These are phyloP conservation scores for Montipora capricornis DNA, from an alignment of 64 coral and sea anemone genomes.

Conservation along the genomic window DNA sequence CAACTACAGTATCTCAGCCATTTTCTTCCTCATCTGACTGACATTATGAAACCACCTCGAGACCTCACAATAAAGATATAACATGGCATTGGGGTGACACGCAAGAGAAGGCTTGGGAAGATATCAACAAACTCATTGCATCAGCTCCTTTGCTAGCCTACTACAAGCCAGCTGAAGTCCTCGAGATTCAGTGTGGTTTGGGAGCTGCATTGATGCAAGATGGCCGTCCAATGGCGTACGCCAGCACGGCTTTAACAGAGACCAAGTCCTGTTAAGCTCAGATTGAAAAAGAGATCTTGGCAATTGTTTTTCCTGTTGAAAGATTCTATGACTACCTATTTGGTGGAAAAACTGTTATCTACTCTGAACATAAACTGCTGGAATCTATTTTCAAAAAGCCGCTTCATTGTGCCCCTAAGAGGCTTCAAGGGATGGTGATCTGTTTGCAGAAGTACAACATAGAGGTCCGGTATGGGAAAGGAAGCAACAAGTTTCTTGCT, in stretches of 20 bases:
- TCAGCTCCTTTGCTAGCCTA: neutral
- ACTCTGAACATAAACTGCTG: neutral
- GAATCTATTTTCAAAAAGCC: neutral
- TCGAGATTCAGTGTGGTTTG: slow-evolving; percentile 10
- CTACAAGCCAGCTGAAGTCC: neutral
- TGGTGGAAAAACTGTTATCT: neutral
- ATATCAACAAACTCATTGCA: neutral
- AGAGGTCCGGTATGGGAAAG: neutral
- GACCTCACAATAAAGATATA: neutral
- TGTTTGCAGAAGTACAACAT: neutral
- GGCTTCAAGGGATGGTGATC: neutral
- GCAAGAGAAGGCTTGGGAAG: slow-evolving; percentile 11
- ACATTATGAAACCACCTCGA: neutral
- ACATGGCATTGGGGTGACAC: neutral
- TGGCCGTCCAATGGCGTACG: neutral
- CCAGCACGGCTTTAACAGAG: slow-evolving; percentile 8
- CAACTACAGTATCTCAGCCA: slow-evolving; percentile 22
- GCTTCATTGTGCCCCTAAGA: neutral
- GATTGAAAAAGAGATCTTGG: slow-evolving; percentile 1
- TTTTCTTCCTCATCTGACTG: slow-evolving; percentile 13
- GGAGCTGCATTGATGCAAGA: neutral
- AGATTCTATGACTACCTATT: neutral
- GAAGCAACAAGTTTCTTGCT: neutral
- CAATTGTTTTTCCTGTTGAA: neutral
- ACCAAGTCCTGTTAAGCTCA: neutral